Conservation (phyloP, 2,113 vertebrate genomes). For the Phocoena sinus region DNA sequence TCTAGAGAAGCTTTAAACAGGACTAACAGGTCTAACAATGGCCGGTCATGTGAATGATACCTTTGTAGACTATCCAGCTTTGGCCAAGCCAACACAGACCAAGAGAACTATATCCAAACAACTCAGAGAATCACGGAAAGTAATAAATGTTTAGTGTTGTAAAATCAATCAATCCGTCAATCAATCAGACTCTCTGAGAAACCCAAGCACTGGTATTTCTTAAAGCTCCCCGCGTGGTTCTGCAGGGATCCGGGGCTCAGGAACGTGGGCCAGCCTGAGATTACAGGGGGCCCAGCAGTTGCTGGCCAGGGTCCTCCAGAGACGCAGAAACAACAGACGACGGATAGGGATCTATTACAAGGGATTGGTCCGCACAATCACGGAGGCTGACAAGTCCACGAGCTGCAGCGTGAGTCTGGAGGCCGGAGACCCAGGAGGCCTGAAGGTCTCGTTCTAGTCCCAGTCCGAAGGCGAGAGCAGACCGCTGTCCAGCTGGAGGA, state of each 20-base stretch:
- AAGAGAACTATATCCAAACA: neutral
- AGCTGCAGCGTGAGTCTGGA: neutral
- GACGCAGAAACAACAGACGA: neutral
- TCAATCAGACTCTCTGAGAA: neutral
- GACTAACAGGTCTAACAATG: neutral
- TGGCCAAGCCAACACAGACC: neutral
- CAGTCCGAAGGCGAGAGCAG: neutral
- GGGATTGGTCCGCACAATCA: neutral
- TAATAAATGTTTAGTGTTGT: neutral
- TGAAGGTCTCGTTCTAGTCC: neutral
- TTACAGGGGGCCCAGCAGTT: neutral
- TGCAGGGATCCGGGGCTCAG: neutral
- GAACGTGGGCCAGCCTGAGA: neutral
- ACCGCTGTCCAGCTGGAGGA: neutral
- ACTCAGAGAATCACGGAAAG: neutral
- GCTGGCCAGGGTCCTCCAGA: neutral
- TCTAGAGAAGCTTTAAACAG: neutral
- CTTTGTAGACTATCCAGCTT: neutral
- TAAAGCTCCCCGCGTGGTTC: neutral
- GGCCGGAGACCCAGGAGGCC: neutral
- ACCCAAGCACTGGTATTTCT: neutral
- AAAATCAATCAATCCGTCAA: too few species aligned
- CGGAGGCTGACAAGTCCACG: rapidly evolving
- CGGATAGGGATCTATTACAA: neutral
- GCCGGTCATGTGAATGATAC: neutral